Evolutionary conservation across 2,888 invertebrate species (phyloP).

Genomic region (Macrophya alboannulata): DNA sequence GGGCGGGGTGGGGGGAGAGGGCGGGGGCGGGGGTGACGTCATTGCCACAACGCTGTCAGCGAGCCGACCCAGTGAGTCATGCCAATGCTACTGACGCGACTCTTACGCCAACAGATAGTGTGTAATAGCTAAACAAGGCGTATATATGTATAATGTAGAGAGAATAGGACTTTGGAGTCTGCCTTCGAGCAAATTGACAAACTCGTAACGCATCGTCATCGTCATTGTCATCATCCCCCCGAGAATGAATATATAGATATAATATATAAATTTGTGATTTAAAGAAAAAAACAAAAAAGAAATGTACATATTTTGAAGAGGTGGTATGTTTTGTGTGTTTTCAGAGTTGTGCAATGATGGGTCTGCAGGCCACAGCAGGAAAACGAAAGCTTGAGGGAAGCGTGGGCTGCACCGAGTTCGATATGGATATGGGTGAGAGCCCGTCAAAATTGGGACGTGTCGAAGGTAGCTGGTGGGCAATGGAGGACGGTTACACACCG

Average conservation of each 20-base stretch:
- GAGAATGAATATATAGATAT: not conserved
- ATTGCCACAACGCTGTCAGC: conserved; percentile 70
- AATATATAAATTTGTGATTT: not conserved
- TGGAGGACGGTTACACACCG: conserved; percentile 76
- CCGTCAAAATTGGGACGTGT: conserved; percentile 82
- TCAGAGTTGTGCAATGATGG: conserved; percentile 88
- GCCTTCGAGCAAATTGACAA: conserved; percentile 1
- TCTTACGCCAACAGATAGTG: not conserved
- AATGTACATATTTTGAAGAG: not conserved
- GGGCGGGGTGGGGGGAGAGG: conserved; percentile 48
- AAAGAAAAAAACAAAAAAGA: not conserved
- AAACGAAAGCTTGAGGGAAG: conserved; percentile 85
- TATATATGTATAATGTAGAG: not conserved
- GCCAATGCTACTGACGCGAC: conserved; percentile 60
- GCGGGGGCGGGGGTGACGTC: conserved; percentile 75
- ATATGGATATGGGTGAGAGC: conserved; percentile 83
- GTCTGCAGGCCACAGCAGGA: conserved; percentile 88
- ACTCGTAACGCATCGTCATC: not conserved
- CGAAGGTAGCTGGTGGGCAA: conserved; percentile 79
- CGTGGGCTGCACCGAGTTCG: conserved; percentile 80
- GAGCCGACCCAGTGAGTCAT: conserved; percentile 78
- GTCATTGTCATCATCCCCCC: not conserved
- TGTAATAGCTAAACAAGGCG: conserved; percentile 4
- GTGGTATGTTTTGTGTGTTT: not conserved
- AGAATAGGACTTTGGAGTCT: not conserved